Evolutionary conservation across 1,140 invertebrate genomes (phyloP).

Genomic region (Gerris buenoi): DNA sequence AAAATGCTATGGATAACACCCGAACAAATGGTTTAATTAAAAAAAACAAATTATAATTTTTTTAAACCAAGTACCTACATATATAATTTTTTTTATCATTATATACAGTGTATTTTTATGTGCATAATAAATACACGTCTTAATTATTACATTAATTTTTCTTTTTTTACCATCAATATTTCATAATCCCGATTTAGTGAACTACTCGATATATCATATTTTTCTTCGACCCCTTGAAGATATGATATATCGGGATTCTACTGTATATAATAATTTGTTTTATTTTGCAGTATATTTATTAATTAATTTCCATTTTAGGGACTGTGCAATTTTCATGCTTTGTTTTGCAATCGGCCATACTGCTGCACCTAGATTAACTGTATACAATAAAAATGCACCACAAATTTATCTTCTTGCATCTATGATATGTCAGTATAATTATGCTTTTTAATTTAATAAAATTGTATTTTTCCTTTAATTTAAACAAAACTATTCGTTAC

Average conservation of each 20-base stretch:
- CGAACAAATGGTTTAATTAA: no score
- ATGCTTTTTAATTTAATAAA: neutral
- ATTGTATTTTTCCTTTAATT: neutral
- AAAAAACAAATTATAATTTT: no score
- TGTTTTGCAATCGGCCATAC: neutral
- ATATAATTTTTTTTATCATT: no score
- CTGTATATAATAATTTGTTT: no score
- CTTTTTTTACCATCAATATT: neutral
- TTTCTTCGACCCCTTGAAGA: neutral
- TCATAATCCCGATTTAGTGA: neutral
- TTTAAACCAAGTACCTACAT: no score
- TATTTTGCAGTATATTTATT: no score
- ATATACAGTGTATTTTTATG: no score
- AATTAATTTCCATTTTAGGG: neutral
- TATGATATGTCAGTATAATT: neutral
- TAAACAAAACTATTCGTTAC: neutral
- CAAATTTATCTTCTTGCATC: neutral
- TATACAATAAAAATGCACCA: neutral
- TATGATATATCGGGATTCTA: neutral
- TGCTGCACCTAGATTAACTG: neutral
- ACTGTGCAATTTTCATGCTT: neutral
- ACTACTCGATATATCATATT: neutral
- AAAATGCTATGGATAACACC: no score
- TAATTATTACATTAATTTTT: neutral
- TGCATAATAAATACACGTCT: neutral